Percentiles rank a stretch among this genome's conserved stretches.
Conservation (phyloP, 1,140 invertebrate genomes). For the Heliconius melpomene region DNA sequence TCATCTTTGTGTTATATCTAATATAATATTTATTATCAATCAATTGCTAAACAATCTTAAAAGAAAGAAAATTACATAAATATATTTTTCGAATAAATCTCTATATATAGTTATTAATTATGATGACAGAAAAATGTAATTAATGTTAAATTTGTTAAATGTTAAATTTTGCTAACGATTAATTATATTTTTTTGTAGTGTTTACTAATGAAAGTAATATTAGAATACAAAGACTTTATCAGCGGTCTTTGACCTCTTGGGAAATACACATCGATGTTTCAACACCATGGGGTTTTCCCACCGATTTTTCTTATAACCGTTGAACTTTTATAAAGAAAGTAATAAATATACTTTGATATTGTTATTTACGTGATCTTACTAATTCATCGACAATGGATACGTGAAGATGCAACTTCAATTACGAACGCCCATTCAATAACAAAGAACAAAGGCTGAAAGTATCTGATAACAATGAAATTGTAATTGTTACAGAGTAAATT, state of each 20-base stretch:
- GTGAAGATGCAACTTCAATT: neutral
- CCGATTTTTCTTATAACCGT: neutral
- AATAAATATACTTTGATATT: neutral
- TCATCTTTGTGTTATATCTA: neutral
- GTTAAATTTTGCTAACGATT: neutral
- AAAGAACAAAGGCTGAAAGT: slow-evolving; percentile 30
- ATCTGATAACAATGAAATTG: slow-evolving; percentile 26
- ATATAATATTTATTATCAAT: too few relatives aligned
- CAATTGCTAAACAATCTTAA: too few relatives aligned
- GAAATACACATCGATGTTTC: slow-evolving; percentile 39
- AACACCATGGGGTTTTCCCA: slow-evolving; percentile 45
- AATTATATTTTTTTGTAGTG: neutral
- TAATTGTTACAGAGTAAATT: neutral
- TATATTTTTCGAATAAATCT: neutral
- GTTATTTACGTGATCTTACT: neutral
- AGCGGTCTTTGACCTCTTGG: slow-evolving; percentile 50
- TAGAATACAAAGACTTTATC: slow-evolving; percentile 32
- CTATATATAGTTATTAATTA: neutral
- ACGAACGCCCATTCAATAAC: slow-evolving; percentile 11
- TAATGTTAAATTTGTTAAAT: neutral
- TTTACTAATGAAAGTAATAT: neutral
- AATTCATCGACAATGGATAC: neutral
- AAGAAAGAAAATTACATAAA: neutral
- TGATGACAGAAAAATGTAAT: neutral
- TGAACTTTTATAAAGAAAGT: neutral